phyloP scores from a whole-genome alignment of 2,888 invertebrate species.

The Drosophila ustulata region DNA sequence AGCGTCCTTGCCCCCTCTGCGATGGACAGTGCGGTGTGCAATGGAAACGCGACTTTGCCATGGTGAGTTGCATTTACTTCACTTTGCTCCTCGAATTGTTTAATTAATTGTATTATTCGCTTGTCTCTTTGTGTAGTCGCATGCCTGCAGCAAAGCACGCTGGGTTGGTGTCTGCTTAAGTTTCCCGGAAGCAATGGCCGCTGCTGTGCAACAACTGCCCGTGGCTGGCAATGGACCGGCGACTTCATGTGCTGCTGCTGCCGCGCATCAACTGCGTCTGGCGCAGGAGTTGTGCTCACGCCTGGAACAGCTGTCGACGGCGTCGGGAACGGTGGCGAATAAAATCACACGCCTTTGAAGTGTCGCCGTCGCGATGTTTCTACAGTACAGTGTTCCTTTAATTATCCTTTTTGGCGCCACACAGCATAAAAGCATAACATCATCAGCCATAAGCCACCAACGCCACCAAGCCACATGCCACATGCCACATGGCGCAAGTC shows the following conservation, averaged over 20 bases:
- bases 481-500: constrained; percentile 46
- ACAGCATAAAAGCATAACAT: constrained; percentile 30
- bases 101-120: constrained; percentile 12
- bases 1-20: constrained; percentile 91
- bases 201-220: constrained; percentile 67
- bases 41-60: constrained; percentile 92
- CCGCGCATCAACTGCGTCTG: constrained; percentile 84
- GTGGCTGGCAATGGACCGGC: constrained; percentile 70
- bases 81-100: background rate
- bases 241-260: constrained; percentile 81
- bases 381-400: constrained; percentile 72
- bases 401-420: constrained; percentile 51
- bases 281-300: constrained; percentile 86
- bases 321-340: constrained; percentile 72
- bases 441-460: constrained; percentile 43
- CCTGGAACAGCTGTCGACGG: constrained; percentile 86
- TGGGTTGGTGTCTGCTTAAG: constrained; percentile 89
- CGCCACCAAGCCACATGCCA: constrained; percentile 7
- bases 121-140: constrained; percentile 86
- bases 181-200: constrained; percentile 83
- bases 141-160: constrained; percentile 89
- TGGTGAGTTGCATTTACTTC: constrained; percentile 86
- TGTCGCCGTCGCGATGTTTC: constrained; percentile 4
- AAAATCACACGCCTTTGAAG: constrained; percentile 79
- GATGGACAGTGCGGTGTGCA: constrained; percentile 89